Percentiles rank a stretch among this genome's conserved stretches.
Evolutionary conservation across 2,888 invertebrate genomes (phyloP).

Genomic region (Deilephila elpenor): DNA sequence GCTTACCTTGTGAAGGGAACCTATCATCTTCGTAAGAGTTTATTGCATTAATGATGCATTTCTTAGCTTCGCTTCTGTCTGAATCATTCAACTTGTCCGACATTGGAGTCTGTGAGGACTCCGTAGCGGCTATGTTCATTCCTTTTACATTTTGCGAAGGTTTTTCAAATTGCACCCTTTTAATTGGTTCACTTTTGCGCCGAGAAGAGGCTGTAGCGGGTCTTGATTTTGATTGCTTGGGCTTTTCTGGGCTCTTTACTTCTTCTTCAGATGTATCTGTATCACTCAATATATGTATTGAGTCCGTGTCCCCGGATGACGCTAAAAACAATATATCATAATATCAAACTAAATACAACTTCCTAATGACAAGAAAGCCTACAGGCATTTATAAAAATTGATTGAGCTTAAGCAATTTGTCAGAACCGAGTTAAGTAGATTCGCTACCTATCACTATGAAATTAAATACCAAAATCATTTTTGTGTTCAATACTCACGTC

Average conservation of each 20-base stretch:
- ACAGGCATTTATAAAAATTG: no score
- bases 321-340: constrained; percentile 46
- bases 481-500: constrained; percentile 49
- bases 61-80: constrained; percentile 61
- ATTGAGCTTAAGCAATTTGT: no score
- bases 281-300: constrained; percentile 56
- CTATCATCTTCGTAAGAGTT: constrained; percentile 73
- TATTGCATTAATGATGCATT: constrained; percentile 67
- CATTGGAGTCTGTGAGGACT: neutral
- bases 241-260: constrained; percentile 35
- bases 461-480: neutral
- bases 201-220: constrained; percentile 33
- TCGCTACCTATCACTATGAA: no score
- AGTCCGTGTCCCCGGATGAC: constrained; percentile 65
- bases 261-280: constrained; percentile 51
- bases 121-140: neutral
- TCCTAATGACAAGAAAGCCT: no score
- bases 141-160: neutral
- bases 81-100: constrained; percentile 41
- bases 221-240: constrained; percentile 36
- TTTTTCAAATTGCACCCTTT: neutral
- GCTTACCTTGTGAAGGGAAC: constrained; percentile 75
- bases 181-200: neutral
- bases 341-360: no score
- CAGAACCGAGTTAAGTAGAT: no score